Evolutionary conservation across 2,888 invertebrate genomes (phyloP).

Genomic region (Epiblema foenella): DNA sequence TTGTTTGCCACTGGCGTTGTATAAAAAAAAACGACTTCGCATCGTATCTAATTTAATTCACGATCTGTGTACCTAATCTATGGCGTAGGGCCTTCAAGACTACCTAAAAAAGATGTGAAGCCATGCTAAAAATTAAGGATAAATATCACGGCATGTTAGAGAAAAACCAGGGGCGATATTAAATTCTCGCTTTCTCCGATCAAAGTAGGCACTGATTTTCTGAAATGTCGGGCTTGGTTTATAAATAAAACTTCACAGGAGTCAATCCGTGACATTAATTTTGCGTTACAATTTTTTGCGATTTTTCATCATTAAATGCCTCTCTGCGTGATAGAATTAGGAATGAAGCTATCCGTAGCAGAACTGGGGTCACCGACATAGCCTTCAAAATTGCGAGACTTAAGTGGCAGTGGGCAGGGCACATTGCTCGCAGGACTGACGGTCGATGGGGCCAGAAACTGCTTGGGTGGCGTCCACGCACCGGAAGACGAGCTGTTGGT

Average conservation of each 20-base stretch:
- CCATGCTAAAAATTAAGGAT: neutral
- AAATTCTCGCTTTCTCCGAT: conserved; percentile 22
- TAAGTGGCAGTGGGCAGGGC: no score
- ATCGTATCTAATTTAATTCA: neutral
- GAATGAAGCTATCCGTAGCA: no score
- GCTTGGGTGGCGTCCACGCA: no score
- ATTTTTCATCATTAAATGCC: no score
- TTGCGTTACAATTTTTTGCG: neutral
- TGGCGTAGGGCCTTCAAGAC: neutral
- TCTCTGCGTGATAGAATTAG: no score
- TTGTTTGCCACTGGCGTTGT: no score
- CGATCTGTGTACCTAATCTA: neutral
- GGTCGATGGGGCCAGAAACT: no score
- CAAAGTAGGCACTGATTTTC: conserved; percentile 20
- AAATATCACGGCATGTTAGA: conserved; percentile 19
- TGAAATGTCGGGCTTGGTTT: neutral
- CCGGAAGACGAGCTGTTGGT: no score
- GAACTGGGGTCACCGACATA: no score
- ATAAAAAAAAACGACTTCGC: no score
- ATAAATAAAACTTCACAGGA: conserved; percentile 4
- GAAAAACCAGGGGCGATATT: conserved; percentile 19
- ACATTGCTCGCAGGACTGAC: no score
- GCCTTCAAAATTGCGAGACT: no score
- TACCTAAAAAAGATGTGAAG: neutral
- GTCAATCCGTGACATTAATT: neutral